phyloP scores from a whole-genome alignment of 2,888 invertebrate species.

The Acrobeloides nanus region DNA sequence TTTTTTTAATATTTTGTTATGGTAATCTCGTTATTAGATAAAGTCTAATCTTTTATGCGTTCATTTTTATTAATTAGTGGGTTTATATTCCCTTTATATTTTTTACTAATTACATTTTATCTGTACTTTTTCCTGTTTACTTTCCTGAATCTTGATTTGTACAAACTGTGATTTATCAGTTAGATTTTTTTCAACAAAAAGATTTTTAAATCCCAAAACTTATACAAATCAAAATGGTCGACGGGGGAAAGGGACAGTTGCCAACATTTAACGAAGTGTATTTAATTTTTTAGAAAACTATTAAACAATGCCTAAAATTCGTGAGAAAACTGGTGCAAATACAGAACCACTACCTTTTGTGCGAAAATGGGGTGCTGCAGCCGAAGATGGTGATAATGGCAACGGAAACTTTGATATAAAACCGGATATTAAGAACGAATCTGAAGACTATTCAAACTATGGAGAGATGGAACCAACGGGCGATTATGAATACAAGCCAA shows the following conservation, averaged over 20 bases:
- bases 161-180: too few species aligned
- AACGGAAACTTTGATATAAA: not conserved
- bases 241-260: constrained; percentile 3
- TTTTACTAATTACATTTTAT: too few species aligned
- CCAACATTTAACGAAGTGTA: not conserved
- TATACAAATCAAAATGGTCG: not conserved
- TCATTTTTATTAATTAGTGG: too few species aligned
- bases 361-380: constrained; percentile 41
- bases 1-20: too few species aligned
- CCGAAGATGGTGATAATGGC: constrained; percentile 10
- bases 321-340: constrained; percentile 41
- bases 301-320: constrained; percentile 9
- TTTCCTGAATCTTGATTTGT: too few species aligned
- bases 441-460: not conserved
- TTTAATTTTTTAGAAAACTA: constrained; percentile 12
- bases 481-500: not conserved
- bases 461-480: not conserved
- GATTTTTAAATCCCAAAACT: too few species aligned
- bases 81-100: too few species aligned
- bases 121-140: too few species aligned
- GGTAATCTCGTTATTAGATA: too few species aligned
- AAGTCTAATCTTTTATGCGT: too few species aligned
- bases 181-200: too few species aligned
- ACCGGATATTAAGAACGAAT: not conserved
- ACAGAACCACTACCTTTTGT: constrained; percentile 51